phyloP scores from a whole-genome alignment of 2,888 invertebrate species.

The Melangyna quadrimaculata region DNA sequence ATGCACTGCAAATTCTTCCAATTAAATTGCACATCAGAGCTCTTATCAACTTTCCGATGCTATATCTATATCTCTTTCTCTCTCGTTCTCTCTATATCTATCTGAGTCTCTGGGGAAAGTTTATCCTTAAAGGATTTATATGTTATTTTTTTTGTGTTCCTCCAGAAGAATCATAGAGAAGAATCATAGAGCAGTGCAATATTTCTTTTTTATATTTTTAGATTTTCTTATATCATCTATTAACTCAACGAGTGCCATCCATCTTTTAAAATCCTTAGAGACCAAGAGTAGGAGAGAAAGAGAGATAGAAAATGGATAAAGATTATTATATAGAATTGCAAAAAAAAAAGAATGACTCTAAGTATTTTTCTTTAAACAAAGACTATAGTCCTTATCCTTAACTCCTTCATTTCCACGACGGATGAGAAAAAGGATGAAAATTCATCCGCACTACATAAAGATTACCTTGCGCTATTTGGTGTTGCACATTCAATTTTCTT shows the following conservation, averaged over 20 bases:
- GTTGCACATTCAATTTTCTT: constrained; percentile 49
- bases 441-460: constrained; percentile 21
- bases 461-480: constrained; percentile 33
- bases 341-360: constrained; percentile 7
- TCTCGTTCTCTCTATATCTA: not conserved
- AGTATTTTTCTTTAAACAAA: constrained; percentile 37
- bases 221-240: constrained; percentile 56
- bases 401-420: constrained; percentile 9
- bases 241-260: constrained; percentile 63
- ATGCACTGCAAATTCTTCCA: constrained; percentile 46
- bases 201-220: constrained; percentile 2
- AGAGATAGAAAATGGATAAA: constrained; percentile 1
- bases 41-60: constrained; percentile 5
- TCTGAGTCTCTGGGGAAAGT: constrained; percentile 13
- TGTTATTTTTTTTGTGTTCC: constrained; percentile 27
- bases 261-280: constrained; percentile 52
- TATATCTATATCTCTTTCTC: not conserved
- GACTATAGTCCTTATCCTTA: constrained; percentile 1
- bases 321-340: constrained; percentile 10
- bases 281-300: not conserved
- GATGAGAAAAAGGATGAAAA: constrained; percentile 14
- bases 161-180: constrained; percentile 22
- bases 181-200: constrained; percentile 22
- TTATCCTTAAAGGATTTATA: constrained; percentile 64
- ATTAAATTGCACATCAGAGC: constrained; percentile 57